phyloP scores from a whole-genome alignment of 2,797 vertebrate genomes.

The Anguilla obscura region DNA sequence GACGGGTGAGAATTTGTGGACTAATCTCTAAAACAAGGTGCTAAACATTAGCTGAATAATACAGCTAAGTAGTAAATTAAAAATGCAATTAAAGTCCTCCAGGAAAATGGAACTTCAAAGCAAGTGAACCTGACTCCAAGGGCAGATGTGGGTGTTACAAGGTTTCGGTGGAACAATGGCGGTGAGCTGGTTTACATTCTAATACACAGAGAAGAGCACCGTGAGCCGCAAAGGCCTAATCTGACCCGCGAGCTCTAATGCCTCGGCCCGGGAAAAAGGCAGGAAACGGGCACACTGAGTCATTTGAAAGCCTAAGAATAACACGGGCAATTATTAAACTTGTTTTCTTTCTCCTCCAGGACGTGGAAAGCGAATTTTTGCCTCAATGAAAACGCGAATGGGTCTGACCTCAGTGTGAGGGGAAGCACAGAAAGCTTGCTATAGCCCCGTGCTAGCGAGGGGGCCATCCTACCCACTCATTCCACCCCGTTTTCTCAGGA shows the following conservation, averaged over 20 bases:
- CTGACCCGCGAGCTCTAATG: constrained; percentile 7
- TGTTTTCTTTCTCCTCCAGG: neutral
- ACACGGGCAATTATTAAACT: neutral
- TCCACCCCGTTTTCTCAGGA: neutral
- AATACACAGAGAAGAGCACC: neutral
- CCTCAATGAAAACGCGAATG: neutral
- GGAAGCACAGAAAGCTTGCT: neutral
- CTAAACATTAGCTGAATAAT: neutral
- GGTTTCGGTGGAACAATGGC: neutral
- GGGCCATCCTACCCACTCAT: neutral
- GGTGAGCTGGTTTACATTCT: neutral
- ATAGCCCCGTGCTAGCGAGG: neutral
- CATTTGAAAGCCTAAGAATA: constrained; percentile 6
- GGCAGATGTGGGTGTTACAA: neutral
- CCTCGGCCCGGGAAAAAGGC: neutral
- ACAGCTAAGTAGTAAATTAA: no score
- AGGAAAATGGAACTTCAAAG: neutral
- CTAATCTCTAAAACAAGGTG: neutral
- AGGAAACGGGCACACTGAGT: neutral
- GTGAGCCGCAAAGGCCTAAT: neutral
- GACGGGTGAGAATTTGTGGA: neutral
- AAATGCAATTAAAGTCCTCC: neutral
- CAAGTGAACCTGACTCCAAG: neutral
- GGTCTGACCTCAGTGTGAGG: neutral
- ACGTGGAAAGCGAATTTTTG: constrained; percentile 1